Conservation (phyloP, 2,113 vertebrate genomes). For the Datnioides undecimradiatus region DNA sequence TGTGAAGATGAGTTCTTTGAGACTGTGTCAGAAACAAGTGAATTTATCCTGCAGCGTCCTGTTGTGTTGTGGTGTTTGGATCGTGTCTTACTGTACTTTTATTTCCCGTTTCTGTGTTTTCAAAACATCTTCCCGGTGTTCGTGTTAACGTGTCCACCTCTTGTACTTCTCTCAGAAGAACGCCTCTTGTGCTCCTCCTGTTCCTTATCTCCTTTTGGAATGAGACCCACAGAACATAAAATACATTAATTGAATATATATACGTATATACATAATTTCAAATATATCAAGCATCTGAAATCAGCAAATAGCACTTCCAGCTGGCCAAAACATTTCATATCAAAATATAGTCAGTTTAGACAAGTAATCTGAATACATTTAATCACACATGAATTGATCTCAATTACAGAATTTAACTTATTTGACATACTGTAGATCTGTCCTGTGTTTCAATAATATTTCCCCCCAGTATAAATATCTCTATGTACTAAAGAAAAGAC, state of each 20-base stretch:
- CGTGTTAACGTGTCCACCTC: constrained; percentile 42
- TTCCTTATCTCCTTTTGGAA: constrained; percentile 7
- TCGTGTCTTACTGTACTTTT: not conserved
- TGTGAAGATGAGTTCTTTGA: not conserved
- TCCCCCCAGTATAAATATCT: constrained; percentile 74
- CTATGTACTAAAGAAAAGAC: constrained; percentile 65
- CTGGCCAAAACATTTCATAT: constrained; percentile 67
- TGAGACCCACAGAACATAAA: constrained; percentile 54
- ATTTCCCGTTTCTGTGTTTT: constrained; percentile 28
- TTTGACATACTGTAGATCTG: constrained; percentile 58
- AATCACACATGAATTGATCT: constrained; percentile 73
- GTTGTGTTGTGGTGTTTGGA: constrained; percentile 5
- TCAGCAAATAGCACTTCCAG: constrained; percentile 53
- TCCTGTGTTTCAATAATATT: constrained; percentile 51
- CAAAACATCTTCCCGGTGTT: constrained; percentile 12
- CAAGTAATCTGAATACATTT: constrained; percentile 73
- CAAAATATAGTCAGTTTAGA: constrained; percentile 73
- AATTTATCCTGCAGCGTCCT: constrained; percentile 12
- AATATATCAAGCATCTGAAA: constrained; percentile 56
- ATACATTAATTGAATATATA: constrained; percentile 48
- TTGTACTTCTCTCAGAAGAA: constrained; percentile 11
- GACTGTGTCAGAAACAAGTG: not conserved
- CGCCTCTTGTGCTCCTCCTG: constrained; percentile 34
- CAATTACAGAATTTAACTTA: constrained; percentile 77
- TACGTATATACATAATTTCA: constrained; percentile 46